A percentile compares a stretch with the other conserved stretches of the same genome.
Evolutionary conservation across 2,797 vertebrate genomes (phyloP).

Genomic region (Chrosomus eos): DNA sequence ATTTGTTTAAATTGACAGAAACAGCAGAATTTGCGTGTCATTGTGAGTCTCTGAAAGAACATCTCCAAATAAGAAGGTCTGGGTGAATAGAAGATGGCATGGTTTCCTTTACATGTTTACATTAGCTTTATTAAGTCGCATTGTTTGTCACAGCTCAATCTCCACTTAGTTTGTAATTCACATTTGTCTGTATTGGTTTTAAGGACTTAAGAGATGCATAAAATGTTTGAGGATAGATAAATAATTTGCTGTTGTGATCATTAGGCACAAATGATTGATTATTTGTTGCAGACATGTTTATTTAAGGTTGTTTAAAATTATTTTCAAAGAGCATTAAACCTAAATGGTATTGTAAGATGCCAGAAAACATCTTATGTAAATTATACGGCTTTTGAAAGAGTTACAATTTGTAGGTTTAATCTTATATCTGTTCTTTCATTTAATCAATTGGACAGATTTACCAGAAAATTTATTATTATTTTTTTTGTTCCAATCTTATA

Average conservation of each 20-base stretch:
- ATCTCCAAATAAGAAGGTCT: constrained; percentile 72
- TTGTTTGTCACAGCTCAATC: constrained; percentile 55
- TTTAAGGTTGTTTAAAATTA: neutral
- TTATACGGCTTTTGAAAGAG: neutral
- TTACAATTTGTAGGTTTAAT: neutral
- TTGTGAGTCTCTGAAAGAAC: constrained; percentile 74
- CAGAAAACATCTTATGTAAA: neutral
- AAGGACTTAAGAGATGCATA: constrained; percentile 37
- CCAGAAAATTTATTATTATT: too few relatives aligned
- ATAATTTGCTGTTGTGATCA: neutral
- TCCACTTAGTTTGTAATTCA: constrained; percentile 56
- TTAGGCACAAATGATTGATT: neutral
- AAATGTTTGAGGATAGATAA: constrained; percentile 5
- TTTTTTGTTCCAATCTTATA: too few relatives aligned
- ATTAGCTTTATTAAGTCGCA: constrained; percentile 62
- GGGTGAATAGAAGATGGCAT: constrained; percentile 71
- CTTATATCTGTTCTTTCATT: too few relatives aligned
- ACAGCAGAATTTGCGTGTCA: constrained; percentile 68
- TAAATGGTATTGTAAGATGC: neutral
- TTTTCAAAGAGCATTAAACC: neutral
- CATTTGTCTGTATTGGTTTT: constrained; percentile 63
- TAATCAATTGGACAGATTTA: too few relatives aligned
- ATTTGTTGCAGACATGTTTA: neutral
- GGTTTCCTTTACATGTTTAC: constrained; percentile 64
- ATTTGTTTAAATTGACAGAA: constrained; percentile 79